These are phyloP conservation scores for Peromyscus attwateri DNA, from an alignment of 2,797 vertebrate species.

Conservation along the genomic window DNA sequence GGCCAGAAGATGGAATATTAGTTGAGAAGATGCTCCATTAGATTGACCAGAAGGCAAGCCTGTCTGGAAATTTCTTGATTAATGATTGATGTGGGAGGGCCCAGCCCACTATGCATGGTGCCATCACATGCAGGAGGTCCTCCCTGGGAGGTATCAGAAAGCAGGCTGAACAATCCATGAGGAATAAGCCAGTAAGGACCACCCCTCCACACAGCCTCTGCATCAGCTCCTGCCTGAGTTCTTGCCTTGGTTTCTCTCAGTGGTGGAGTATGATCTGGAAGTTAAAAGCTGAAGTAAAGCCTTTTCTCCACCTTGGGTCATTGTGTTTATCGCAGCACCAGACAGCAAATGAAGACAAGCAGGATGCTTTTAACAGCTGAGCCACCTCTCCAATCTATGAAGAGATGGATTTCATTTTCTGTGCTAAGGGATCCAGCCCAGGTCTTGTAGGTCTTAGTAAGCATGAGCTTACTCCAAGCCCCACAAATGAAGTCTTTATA, in stretches of 20 bases:
- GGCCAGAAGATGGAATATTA: neutral
- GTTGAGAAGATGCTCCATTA: neutral
- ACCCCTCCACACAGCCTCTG: neutral
- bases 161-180: neutral
- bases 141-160: neutral
- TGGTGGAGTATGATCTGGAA: neutral
- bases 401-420: neutral
- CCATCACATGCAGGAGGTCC: neutral
- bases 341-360: neutral
- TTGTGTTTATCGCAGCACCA: neutral
- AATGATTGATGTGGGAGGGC: neutral
- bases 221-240: neutral
- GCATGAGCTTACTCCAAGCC: neutral
- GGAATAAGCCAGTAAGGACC: neutral
- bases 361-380: neutral
- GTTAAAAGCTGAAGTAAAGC: neutral
- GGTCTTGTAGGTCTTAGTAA: neutral
- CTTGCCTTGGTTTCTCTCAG: neutral
- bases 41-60: neutral
- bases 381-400: neutral
- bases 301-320: neutral
- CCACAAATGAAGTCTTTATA: slow-evolving; percentile 20
- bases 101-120: neutral
- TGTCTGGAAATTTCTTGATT: neutral
- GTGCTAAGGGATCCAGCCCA: neutral